Base-by-base conservation (phyloP, 2,113 vertebrate genomes). In the Clupea harengus region DNA sequence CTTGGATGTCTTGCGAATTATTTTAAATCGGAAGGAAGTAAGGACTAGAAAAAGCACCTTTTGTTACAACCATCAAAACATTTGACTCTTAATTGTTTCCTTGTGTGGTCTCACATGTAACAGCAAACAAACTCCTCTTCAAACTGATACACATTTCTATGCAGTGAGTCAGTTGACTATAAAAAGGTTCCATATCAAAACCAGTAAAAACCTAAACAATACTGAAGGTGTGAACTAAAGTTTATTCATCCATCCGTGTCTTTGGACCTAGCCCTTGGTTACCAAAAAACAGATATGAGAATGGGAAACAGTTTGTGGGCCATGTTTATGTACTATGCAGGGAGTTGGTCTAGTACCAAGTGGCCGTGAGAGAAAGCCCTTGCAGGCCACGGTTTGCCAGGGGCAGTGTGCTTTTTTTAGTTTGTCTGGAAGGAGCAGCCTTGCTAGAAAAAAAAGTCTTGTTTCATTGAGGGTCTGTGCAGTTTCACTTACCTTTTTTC, bases 371-470 rank as follows among this genome's bases (percentile, higher is more conserved):
- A 11, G 20, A 78, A 18, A 39, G 13, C 11, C 13, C 13, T 17
- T 78, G 2, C 28, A 39, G 13, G 28, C 47, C 47, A 11, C 72
- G 39, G 6, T 60, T 60, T 22, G 18, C 6, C 54, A 60, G 18
- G 54, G 15, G 25, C 32, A 17, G 10, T 39, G 32, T 78, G 32
- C 72, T 78, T 78, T 32, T 20, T 78, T 28, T 15, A 78, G 72
- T 32, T 39, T 78, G 39, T 78, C 72, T 39, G 72, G 1, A 87
- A 91, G 90, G 46, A 85, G 81, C 81, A 83, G 82, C 82, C 87
- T 81, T 45, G 52, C 72, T 20, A 84, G 80, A 84, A 45, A 81
- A 89, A 72, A 28, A 84, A 82, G 82, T 39, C 67, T 49, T 6
- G 85, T 85, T 1, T 64, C 85, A 87, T 87, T 83, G n/a, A 49